phyloP scores from a whole-genome alignment of 2,797 vertebrate species.

The Helarctos malayanus region DNA sequence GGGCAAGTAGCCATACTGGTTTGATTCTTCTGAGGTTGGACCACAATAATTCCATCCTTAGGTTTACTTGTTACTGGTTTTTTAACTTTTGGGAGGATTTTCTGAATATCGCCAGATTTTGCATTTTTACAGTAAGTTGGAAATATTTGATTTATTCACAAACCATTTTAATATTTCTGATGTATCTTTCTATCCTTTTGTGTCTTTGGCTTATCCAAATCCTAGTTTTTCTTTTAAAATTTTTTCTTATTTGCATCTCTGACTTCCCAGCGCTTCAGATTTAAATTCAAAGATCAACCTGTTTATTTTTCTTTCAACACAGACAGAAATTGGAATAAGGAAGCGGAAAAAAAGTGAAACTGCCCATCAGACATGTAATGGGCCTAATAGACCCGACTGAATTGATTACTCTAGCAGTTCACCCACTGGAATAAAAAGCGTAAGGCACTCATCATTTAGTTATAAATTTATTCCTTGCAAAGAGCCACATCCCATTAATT shows the following conservation, averaged over 20 bases:
- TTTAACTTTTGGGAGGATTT: not conserved
- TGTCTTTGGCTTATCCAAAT: not conserved
- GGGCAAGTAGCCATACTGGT: not conserved
- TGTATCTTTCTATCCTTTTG: not conserved
- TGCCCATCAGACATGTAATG: not conserved
- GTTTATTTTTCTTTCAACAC: not conserved
- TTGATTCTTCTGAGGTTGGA: not conserved
- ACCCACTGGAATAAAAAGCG: slow-evolving; percentile 2
- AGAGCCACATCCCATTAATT: slow-evolving; percentile 71
- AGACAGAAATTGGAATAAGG: slow-evolving; percentile 29
- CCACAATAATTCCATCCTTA: not conserved
- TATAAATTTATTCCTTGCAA: slow-evolving; percentile 72
- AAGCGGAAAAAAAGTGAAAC: not conserved
- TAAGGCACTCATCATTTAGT: slow-evolving; percentile 57
- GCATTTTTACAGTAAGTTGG: not conserved
- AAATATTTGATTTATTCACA: slow-evolving; percentile 10
- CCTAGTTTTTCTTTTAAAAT: not conserved
- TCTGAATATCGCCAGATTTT: not conserved
- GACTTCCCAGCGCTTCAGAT: not conserved
- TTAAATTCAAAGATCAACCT: slow-evolving; percentile 31
- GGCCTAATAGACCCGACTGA: slow-evolving; percentile 30
- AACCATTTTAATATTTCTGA: slow-evolving; percentile 12
- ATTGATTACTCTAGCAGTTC: slow-evolving; percentile 40
- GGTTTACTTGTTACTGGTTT: not conserved
- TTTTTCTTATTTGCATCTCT: not conserved